Conservation (phyloP, 2,113 vertebrate genomes). For the Leuciscus idus region DNA sequence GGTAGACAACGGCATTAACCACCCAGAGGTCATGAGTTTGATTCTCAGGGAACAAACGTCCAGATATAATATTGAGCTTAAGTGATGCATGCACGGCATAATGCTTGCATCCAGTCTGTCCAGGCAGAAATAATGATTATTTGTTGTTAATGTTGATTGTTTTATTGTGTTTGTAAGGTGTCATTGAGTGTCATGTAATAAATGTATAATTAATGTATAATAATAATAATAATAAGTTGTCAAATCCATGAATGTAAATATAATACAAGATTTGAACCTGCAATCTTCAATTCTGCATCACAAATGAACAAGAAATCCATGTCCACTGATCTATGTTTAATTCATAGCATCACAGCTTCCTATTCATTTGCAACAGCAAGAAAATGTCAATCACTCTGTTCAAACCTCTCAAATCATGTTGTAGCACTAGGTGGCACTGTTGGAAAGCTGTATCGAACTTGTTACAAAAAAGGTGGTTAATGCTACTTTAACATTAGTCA, state of each 20-base stretch:
- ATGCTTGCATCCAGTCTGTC: too few species aligned
- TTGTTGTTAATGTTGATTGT: too few species aligned
- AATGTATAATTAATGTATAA: too few species aligned
- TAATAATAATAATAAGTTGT: background rate
- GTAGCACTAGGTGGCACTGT: conserved; percentile 48
- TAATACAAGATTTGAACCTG: background rate
- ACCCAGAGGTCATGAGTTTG: background rate
- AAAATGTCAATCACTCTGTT: conserved; percentile 6
- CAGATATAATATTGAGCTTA: background rate
- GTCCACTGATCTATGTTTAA: background rate
- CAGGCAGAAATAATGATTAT: too few species aligned
- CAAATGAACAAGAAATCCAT: background rate
- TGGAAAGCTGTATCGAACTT: background rate
- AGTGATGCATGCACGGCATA: background rate
- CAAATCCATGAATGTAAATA: background rate
- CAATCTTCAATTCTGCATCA: background rate
- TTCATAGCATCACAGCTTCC: conserved; percentile 21
- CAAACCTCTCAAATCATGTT: background rate
- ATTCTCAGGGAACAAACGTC: background rate
- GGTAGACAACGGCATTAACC: conserved; percentile 43
- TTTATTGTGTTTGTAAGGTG: too few species aligned
- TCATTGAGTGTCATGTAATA: too few species aligned
- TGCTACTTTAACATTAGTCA: background rate
- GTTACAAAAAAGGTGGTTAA: conserved; percentile 2
- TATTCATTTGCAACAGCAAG: background rate